Conservation (phyloP, 23 tunicate species). For the Clavelina lepadiformis region DNA sequence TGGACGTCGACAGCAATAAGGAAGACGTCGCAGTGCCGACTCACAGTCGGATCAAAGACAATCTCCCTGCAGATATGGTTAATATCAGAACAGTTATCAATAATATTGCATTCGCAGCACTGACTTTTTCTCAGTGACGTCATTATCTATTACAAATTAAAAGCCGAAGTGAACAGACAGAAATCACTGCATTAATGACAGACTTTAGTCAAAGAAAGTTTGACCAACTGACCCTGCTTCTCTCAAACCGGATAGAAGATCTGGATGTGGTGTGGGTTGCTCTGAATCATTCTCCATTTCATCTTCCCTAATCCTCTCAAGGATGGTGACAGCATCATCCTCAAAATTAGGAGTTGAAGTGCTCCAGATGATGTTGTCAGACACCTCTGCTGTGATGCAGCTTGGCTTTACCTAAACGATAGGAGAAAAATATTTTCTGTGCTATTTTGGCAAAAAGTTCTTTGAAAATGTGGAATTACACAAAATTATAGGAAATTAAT, state of each 20-base stretch:
- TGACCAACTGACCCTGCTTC: conserved; percentile 83
- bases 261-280: conserved; percentile 67
- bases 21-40: conserved; percentile 86
- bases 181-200: too few relatives aligned
- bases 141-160: too few relatives aligned
- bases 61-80: conserved; percentile 81
- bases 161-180: too few relatives aligned
- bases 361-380: conserved; percentile 41
- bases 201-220: too few relatives aligned
- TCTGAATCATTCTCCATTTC: conserved; percentile 74
- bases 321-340: conserved; percentile 75
- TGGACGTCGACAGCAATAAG: conserved; percentile 90
- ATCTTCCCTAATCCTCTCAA: conserved; percentile 90
- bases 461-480: not conserved
- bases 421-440: not conserved
- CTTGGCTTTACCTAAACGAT: conserved; percentile 48
- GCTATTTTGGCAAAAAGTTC: not conserved
- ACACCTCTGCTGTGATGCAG: conserved; percentile 52
- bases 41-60: conserved; percentile 66
- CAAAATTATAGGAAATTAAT: not conserved
- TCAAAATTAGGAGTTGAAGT: conserved; percentile 60
- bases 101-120: not conserved
- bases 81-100: not conserved
- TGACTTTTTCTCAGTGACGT: not conserved
- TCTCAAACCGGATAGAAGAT: conserved; percentile 70